Conservation (phyloP, 1,140 invertebrate species). For the Palaemon carinicauda region DNA sequence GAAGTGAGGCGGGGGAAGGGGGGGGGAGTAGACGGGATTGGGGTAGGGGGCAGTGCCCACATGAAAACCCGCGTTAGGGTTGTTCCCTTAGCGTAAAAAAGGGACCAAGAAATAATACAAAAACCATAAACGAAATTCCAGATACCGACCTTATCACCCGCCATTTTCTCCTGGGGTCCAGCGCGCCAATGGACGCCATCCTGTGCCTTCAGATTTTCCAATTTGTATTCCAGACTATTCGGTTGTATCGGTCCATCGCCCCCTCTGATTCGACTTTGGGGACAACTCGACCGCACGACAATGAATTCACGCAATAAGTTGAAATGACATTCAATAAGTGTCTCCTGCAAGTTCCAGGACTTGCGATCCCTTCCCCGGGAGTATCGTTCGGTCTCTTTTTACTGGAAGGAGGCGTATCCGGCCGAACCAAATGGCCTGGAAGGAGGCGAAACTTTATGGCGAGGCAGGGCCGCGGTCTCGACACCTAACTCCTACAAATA, state of each 20-base stretch:
- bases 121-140: background rate
- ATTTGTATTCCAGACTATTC: conserved; percentile 52
- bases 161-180: background rate
- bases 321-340: conserved; percentile 56
- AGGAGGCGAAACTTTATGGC: conserved; percentile 13
- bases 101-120: background rate
- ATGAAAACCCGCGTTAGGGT: too few species aligned
- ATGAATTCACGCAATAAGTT: conserved; percentile 55
- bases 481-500: conserved; percentile 56
- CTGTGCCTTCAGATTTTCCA: conserved; percentile 38
- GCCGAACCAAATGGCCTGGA: background rate
- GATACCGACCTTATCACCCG: background rate
- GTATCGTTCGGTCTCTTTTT: background rate
- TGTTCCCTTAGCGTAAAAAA: too few species aligned
- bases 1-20: too few species aligned
- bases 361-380: background rate
- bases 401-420: background rate
- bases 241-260: conserved; percentile 49
- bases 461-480: background rate
- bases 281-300: conserved; percentile 29
- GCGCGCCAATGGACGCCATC: background rate
- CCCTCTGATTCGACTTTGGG: conserved; percentile 46
- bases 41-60: too few species aligned
- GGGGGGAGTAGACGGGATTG: too few species aligned
- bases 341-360: conserved; percentile 1